A percentile compares a stretch with the other conserved stretches of the same genome.
Conservation (phyloP, 1,140 invertebrate species). For the Pectinophora gossypiella region DNA sequence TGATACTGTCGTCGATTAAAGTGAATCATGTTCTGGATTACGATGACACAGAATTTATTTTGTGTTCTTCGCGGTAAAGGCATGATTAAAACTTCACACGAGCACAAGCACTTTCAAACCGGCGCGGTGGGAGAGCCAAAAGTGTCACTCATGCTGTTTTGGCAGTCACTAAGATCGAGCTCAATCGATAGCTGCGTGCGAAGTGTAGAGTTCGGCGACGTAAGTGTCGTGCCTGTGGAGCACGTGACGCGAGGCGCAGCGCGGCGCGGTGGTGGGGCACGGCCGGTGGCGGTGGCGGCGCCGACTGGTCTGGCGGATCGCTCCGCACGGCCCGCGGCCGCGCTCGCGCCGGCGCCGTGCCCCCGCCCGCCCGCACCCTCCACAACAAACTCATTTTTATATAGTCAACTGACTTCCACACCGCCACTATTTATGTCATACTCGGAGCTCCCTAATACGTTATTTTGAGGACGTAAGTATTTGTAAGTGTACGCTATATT, state of each 20-base stretch:
- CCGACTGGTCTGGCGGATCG: slow-evolving; percentile 54
- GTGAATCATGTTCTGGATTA: slow-evolving; percentile 32
- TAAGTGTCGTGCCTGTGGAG: background rate
- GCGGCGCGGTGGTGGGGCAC: slow-evolving; percentile 18
- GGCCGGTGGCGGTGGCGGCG: slow-evolving; percentile 53
- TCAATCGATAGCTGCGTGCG: background rate
- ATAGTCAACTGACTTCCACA: slow-evolving; percentile 71
- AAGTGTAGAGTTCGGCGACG: background rate
- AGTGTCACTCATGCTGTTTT: slow-evolving; percentile 39
- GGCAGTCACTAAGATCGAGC: slow-evolving; percentile 5
- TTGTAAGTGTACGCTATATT: slow-evolving; percentile 54
- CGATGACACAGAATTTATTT: slow-evolving; percentile 25
- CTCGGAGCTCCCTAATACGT: slow-evolving; percentile 60
- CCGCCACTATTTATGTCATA: slow-evolving; percentile 70
- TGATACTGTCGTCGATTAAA: slow-evolving; percentile 35
- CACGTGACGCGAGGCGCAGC: slow-evolving; percentile 3
- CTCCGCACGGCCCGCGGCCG: slow-evolving; percentile 9
- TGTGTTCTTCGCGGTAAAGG: slow-evolving; percentile 26
- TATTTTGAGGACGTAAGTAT: slow-evolving; percentile 61
- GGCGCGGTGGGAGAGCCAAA: slow-evolving; percentile 15
- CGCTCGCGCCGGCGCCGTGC: slow-evolving; percentile 58
- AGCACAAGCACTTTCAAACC: slow-evolving; percentile 42
- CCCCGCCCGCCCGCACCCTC: slow-evolving; percentile 42
- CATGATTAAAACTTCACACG: slow-evolving; percentile 47
- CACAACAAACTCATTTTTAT: slow-evolving; percentile 65